Evolutionary conservation across 2,888 invertebrate species (phyloP), one percentile per base, ranked within the genome.

Genomic region (Pyrocoelia pectoralis): DNA sequence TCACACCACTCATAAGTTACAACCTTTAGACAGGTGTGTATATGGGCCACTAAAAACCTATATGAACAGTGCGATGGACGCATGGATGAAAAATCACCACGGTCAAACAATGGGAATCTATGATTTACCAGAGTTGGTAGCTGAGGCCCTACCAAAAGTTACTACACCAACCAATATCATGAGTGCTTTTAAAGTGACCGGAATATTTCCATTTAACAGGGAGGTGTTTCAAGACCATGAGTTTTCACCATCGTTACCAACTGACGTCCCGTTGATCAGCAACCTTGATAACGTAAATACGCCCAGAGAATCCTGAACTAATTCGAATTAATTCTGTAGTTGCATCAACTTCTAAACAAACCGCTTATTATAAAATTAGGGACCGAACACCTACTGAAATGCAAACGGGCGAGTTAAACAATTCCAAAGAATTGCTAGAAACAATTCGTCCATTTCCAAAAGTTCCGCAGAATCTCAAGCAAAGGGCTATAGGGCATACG

Each of bases 351-450:
- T n/a, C n/a, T n/a, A n/a, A n/a, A n/a, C 24, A 24, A 24, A 24
- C 24, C 24, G 4, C 3, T 24, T 24, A 24, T 24, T 24, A 24
- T 24, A 24, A 24, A 24, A 24, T 24, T 24, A 24, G 24, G 24
- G 10, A 38, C 10, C 38, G 10, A 38, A 38, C 38, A 38, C 38
- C 13, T 38, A n/a, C 38, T 38, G 13, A 10, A 38, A n/a, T 38
- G 38, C 3, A 38, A 43, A 43, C 15, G 15, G 24, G 19, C 9
- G 49, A 49, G 19, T 49, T 49, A 49, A 49, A 49, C 15, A 49
- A 17, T 18, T 49, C 49, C 15, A 17, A n/a, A 29, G 50, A 28
- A 50, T 28, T 50, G 14, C 12, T 50, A 29, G 8, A 18, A 49
- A 50, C 8, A 4, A 50, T 50, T 19, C 15, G 50, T 18, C 14